These are phyloP conservation scores for Rhopalosiphum nymphaeae DNA, from an alignment of 2,888 invertebrate genomes.

Conservation along the genomic window DNA sequence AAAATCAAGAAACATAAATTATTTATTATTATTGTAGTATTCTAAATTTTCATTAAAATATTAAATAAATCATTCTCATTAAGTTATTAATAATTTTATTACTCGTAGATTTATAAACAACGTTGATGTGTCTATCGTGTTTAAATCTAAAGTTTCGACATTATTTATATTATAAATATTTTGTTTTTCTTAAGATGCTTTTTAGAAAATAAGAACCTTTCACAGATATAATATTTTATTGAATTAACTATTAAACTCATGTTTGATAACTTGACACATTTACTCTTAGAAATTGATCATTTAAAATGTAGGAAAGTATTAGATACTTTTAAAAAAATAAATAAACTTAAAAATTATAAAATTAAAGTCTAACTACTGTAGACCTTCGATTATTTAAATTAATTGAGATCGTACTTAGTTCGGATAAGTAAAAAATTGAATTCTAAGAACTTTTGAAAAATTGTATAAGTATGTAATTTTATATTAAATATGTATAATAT, in stretches of 20 bases:
- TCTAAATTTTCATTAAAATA: not conserved
- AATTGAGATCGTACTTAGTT: no score
- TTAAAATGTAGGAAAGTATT: not conserved
- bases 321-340: no score
- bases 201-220: not conserved
- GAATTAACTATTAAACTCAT: not conserved
- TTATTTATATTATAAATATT: not conserved
- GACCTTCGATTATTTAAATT: no score
- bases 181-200: not conserved
- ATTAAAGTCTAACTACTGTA: not conserved
- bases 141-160: not conserved
- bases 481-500: no score
- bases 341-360: not conserved
- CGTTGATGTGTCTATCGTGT: not conserved
- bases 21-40: slow-evolving; percentile 16
- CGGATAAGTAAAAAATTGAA: no score
- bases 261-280: not conserved
- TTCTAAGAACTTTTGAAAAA: no score
- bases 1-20: not conserved
- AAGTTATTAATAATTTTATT: not conserved
- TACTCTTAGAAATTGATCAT: not conserved
- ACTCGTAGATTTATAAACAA: not conserved
- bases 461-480: no score
- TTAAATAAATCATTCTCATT: not conserved
- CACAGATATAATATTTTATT: not conserved